A percentile compares a stretch with the other conserved stretches of the same genome.
These are phyloP conservation scores for Drosophila setosimentum DNA, from an alignment of 2,888 invertebrate species.

Conservation along the genomic window DNA sequence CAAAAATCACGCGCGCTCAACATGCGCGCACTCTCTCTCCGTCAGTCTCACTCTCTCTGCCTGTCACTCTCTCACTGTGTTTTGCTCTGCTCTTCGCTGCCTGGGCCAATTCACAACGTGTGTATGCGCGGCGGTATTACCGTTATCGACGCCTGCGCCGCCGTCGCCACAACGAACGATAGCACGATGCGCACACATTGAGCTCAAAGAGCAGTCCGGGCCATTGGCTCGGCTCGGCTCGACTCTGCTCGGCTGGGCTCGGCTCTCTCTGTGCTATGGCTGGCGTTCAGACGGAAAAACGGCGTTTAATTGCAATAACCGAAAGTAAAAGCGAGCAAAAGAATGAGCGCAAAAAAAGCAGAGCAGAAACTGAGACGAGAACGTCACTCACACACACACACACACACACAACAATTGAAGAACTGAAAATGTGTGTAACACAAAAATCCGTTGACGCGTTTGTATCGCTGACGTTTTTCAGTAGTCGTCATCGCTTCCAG, in stretches of 20 bases:
- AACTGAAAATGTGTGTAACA: conserved; percentile 65
- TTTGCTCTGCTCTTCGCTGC: conserved; percentile 40
- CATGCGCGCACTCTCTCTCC: conserved; percentile 51
- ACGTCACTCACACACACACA: conserved; percentile 40
- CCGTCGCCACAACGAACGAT: conserved; percentile 50
- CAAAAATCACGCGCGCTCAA: conserved; percentile 79
- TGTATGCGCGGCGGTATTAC: conserved; percentile 58
- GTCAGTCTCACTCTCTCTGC: conserved; percentile 19
- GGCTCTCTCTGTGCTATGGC: conserved; percentile 45
- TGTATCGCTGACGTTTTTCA: conserved; percentile 52
- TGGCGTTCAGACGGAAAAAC: conserved; percentile 73
- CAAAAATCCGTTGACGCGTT: conserved; percentile 75
- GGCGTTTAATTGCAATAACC: conserved; percentile 77
- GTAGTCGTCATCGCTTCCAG: conserved; percentile 40
- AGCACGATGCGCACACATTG: conserved; percentile 50
- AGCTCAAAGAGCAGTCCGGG: conserved; percentile 63
- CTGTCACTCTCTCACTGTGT: conserved; percentile 20
- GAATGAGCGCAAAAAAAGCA: conserved; percentile 69
- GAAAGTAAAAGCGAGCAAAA: conserved; percentile 79
- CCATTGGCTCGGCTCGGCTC: conserved; percentile 36
- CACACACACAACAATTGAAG: conserved; percentile 28
- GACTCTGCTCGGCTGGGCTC: conserved; percentile 19
- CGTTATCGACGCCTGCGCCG: conserved; percentile 73
- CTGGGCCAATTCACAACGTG: conserved; percentile 61
- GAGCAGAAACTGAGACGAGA: conserved; percentile 42